Base-by-base conservation (phyloP, 1,140 invertebrate genomes). In the Anagrus nilaparvatae region DNA sequence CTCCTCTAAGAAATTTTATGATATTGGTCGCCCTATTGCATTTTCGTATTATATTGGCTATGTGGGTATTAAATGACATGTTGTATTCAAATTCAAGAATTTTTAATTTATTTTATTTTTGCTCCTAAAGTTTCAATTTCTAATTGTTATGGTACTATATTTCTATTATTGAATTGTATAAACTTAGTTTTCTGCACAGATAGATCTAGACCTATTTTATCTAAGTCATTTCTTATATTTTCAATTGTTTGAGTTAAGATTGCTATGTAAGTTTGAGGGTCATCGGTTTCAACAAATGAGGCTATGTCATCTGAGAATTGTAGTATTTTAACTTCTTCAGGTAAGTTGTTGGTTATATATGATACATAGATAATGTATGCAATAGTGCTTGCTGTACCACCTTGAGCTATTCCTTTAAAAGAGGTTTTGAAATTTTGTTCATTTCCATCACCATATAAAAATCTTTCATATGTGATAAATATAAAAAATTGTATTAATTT, bases 1-100 rank as follows among this genome's bases (percentile, higher is more conserved):
- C 47, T 1, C 35, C 35, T 0, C 44, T 16, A 1, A 50, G 29
- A 8, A 38, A 35, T 30, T 47, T 47, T 0, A 52, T 1, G 2
- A 52, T 43, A n/a, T 35, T 32, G 0, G 47, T 14, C 0, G 34
- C 5, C 35, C 39, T 40, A 1, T 10, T 20, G 1, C 47, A 7
- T 29, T 40, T 44, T 34, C 36, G 3, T 24, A 14, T 33, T 7
- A 42, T 38, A n/a, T 43, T 28, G 2, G 36, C 33, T 3, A 46
- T 21, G 13, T 52, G 46, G 6, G n/a, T 1, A 8, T 35, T 37
- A 40, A 48, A 52, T 2, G 25, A 21, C 17, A 52, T 21, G 9
- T 50, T 47, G 28, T 25, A 37, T 19, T 52, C 40, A 1, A 46
- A 10, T 19, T n/a, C n/a, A n/a, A n/a, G n/a, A n/a, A n/a, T n/a